phyloP scores from a whole-genome alignment of 2,888 invertebrate genomes.

The Apodemia duryi region DNA sequence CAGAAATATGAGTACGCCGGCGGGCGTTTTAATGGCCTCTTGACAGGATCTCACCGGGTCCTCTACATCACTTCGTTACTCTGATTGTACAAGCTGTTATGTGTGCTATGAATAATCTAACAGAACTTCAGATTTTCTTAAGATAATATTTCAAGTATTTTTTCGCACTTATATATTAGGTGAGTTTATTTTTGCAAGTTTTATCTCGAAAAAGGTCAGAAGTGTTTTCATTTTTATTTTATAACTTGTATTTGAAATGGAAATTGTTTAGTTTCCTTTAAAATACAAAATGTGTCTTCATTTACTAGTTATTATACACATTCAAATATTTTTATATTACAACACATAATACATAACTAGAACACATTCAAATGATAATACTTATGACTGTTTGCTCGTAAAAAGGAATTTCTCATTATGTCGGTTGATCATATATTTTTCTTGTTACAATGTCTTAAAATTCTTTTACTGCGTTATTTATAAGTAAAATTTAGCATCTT shows the following conservation, averaged over 20 bases:
- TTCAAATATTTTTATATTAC: too few species aligned
- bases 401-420: too few species aligned
- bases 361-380: too few species aligned
- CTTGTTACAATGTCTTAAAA: too few species aligned
- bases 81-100: slow-evolving; percentile 63
- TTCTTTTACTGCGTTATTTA: too few species aligned
- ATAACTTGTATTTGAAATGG: too few species aligned
- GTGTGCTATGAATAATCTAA: slow-evolving; percentile 62
- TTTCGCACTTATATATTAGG: slow-evolving; percentile 13
- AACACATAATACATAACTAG: too few species aligned
- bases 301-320: too few species aligned
- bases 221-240: background rate
- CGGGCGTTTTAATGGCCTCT: slow-evolving; percentile 75
- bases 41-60: slow-evolving; percentile 58
- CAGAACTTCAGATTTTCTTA: slow-evolving; percentile 20
- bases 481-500: too few species aligned
- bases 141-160: slow-evolving; percentile 15
- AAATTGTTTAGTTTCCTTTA: background rate
- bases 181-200: slow-evolving; percentile 4
- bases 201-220: background rate
- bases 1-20: slow-evolving; percentile 68
- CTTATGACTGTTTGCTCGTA: too few species aligned
- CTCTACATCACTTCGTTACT: slow-evolving; percentile 77
- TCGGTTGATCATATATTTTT: too few species aligned
- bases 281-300: background rate